These are phyloP conservation scores for Thecophora atra DNA, from an alignment of 2,888 invertebrate genomes.

Conservation along the genomic window DNA sequence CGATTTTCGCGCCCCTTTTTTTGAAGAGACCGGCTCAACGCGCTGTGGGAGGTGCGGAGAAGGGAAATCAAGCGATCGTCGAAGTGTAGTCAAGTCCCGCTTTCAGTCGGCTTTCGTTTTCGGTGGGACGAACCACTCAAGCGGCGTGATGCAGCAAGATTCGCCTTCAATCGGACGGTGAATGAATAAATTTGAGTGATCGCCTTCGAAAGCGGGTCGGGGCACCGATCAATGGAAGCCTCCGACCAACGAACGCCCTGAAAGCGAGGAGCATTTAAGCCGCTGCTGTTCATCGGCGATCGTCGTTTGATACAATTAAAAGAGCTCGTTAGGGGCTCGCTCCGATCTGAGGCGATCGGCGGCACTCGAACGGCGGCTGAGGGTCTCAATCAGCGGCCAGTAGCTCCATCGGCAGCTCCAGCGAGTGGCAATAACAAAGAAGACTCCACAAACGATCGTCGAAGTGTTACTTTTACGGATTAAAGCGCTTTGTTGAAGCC, in stretches of 20 bases:
- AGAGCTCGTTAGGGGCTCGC: slow-evolving; percentile 59
- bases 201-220: not conserved
- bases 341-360: slow-evolving; percentile 45
- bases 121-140: slow-evolving; percentile 62
- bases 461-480: slow-evolving; percentile 3
- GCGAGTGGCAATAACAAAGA: not conserved
- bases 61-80: slow-evolving; percentile 44
- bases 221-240: slow-evolving; percentile 9
- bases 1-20: slow-evolving; percentile 28
- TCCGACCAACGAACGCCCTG: too few relatives aligned
- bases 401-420: not conserved
- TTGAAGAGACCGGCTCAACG: not conserved
- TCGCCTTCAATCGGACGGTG: not conserved
- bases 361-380: too few relatives aligned
- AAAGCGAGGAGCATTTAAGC: slow-evolving; percentile 39
- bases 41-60: not conserved
- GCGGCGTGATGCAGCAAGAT: slow-evolving; percentile 63
- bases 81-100: slow-evolving; percentile 50
- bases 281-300: slow-evolving; percentile 35
- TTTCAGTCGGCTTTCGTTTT: slow-evolving; percentile 49
- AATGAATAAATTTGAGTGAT: not conserved
- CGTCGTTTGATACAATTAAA: slow-evolving; percentile 53
- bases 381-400: not conserved
- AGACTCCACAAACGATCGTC: not conserved
- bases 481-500: too few relatives aligned